Percentiles rank a stretch among this genome's conserved stretches.
phyloP scores from a whole-genome alignment of 2,797 vertebrate species.

The Pseudopleuronectes americanus region DNA sequence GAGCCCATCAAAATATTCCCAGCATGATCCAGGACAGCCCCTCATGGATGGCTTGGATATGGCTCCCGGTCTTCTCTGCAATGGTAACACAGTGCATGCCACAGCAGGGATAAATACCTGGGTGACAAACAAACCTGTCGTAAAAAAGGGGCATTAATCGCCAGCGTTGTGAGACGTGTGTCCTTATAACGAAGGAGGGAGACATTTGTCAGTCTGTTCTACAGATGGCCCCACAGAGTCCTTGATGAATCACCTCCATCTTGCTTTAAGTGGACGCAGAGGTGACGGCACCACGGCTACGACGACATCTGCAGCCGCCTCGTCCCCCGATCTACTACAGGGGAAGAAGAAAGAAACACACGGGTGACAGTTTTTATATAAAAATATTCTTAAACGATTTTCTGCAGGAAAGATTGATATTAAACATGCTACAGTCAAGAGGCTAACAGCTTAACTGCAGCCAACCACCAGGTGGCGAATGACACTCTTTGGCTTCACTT shows the following conservation, averaged over 20 bases:
- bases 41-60: constrained; percentile 61
- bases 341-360: constrained; percentile 11
- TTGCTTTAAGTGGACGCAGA: constrained; percentile 76
- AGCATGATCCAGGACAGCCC: constrained; percentile 37
- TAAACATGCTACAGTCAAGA: too few species aligned
- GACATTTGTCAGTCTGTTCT: constrained; percentile 87
- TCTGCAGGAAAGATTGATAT: too few species aligned
- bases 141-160: constrained; percentile 82
- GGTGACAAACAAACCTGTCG: constrained; percentile 85
- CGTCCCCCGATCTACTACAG: constrained; percentile 50
- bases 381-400: too few species aligned
- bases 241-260: constrained; percentile 83
- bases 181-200: constrained; percentile 88
- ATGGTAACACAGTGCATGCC: constrained; percentile 74
- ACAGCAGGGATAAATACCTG: constrained; percentile 81
- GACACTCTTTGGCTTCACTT: too few species aligned
- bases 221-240: constrained; percentile 83
- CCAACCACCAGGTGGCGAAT: too few species aligned
- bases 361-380: not conserved
- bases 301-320: constrained; percentile 67
- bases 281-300: constrained; percentile 43
- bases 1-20: constrained; percentile 64
- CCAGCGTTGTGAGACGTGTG: constrained; percentile 82
- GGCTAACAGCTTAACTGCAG: too few species aligned
- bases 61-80: constrained; percentile 69